Conservation (phyloP, 2,888 invertebrate genomes). For the Orthosia cruda region DNA sequence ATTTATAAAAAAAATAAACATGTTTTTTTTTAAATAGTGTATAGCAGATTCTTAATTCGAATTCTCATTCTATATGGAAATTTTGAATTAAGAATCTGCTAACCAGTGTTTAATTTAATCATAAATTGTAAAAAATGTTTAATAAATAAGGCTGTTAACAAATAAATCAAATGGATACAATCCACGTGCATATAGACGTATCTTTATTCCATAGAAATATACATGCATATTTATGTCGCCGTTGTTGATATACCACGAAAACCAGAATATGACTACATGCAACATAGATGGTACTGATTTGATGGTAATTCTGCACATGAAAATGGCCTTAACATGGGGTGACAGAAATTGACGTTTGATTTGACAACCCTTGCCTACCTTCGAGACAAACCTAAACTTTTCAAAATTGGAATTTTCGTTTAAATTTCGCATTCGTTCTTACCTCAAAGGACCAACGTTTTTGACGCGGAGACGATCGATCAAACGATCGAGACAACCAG, state of each 20-base stretch:
- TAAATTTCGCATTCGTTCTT: constrained; percentile 81
- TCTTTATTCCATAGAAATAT: constrained; percentile 35
- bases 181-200: constrained; percentile 54
- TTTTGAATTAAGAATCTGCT: too few relatives aligned
- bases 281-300: constrained; percentile 53
- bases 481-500: constrained; percentile 89
- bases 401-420: constrained; percentile 46
- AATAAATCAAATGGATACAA: constrained; percentile 48
- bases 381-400: constrained; percentile 48
- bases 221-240: constrained; percentile 11
- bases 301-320: constrained; percentile 54
- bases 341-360: constrained; percentile 43
- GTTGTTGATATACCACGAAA: constrained; percentile 29
- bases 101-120: too few relatives aligned
- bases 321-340: constrained; percentile 52
- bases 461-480: constrained; percentile 89
- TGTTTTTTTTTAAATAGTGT: too few relatives aligned
- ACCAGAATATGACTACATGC: constrained; percentile 57
- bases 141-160: constrained; percentile 3
- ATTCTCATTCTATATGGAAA: too few relatives aligned
- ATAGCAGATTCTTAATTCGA: too few relatives aligned
- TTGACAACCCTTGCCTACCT: constrained; percentile 49
- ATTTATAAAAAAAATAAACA: too few relatives aligned
- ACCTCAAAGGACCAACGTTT: constrained; percentile 90
- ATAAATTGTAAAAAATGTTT: too few relatives aligned